Base-by-base conservation (phyloP, 2,797 vertebrate species). In the Protosalanx chinensis region DNA sequence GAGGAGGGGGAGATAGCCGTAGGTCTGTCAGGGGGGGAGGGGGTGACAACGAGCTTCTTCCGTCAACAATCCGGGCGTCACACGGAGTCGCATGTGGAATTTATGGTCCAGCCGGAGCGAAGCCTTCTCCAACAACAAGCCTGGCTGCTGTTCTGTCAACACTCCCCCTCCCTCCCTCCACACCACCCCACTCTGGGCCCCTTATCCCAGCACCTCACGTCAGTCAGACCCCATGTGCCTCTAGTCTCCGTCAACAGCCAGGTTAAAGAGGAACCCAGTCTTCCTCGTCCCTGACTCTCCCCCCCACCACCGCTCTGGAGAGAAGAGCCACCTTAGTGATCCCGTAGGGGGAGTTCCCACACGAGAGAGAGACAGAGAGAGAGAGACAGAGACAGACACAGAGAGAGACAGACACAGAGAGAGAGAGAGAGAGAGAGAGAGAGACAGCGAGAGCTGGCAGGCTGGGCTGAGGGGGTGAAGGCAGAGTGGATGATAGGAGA, bases 71-170 rank as follows among this genome's bases (percentile, higher is more conserved):
- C 35, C 58, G 33, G 70, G 27, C 63, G 70, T 32, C 60, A 64
- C 15, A n/a, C 13, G 56, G 33, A 20, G n/a, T 27, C 27, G 15
- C 27, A 32, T 33, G 35, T 56, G 30, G 49, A 64, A 63, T 64
- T 63, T 20, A 35, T 60, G 49, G 60, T 57, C 41, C 41, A 20
- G 69, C n/a, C 13, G 23, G 61, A 71, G 41, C 16, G 33, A 32
- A 37, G 78, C 62, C 76, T 82, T 73, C 83, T 81, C 83, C 81
- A 76, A 83, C 79, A 77, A 83, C 59, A 81, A 75, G 76, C 65
- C 76, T 76, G 74, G 69, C 75, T 82, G 78, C 73, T 77, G 37
- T n/a, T 7, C 35, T 37, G 35, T 69, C 57, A 37, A 60, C 67
- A 46, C n/a, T 6, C 51, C 64, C 18, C 64, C 18, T 27, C 15